phyloP scores from a whole-genome alignment of 1,140 invertebrate species.

The Brachionus rubens region DNA sequence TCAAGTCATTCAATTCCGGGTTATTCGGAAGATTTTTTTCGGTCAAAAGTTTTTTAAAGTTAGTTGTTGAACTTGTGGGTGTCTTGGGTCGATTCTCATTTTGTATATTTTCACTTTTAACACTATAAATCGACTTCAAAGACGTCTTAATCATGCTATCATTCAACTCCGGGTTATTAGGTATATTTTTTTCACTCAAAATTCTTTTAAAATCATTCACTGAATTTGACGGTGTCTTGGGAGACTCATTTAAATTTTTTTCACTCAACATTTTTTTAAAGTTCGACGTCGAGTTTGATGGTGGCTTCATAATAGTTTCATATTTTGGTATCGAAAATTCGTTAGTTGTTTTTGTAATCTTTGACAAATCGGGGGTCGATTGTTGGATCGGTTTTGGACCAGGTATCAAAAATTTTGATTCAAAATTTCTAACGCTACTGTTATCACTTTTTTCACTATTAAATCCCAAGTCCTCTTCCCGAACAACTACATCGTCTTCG shows the following conservation, averaged over 20 bases:
- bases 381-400: background rate
- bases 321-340: background rate
- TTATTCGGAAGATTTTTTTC: too few species aligned
- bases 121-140: too few species aligned
- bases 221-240: background rate
- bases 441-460: constrained; percentile 8
- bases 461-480: background rate
- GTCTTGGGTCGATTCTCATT: too few species aligned
- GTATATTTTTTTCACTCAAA: background rate
- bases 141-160: too few species aligned
- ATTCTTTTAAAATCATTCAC: background rate
- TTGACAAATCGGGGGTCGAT: constrained; percentile 12
- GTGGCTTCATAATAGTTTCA: background rate
- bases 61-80: too few species aligned
- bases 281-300: background rate
- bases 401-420: background rate
- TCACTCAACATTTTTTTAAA: too few species aligned
- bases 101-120: too few species aligned
- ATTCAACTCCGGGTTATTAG: background rate
- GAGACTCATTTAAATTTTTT: too few species aligned
- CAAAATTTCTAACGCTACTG: background rate
- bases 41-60: too few species aligned
- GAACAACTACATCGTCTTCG: background rate
- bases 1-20: too few species aligned
- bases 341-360: background rate